A percentile compares a stretch with the other conserved stretches of the same genome.
phyloP scores from a whole-genome alignment of 2,888 invertebrate genomes.

The Ischnus inquisitorius region DNA sequence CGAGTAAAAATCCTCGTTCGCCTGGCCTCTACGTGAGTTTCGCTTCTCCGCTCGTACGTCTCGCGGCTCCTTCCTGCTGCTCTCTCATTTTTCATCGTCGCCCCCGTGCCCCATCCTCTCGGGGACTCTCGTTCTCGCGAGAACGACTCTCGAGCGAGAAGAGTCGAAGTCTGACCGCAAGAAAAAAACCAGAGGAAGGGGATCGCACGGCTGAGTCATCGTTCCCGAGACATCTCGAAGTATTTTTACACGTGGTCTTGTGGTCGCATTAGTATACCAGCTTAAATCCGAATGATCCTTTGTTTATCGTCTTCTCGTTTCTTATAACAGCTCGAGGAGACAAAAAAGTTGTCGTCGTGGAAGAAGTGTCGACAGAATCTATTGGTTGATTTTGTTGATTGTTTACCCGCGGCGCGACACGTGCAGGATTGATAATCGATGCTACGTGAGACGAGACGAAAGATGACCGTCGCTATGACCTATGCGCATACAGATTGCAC shows the following conservation, averaged over 20 bases:
- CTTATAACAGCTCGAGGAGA: neutral
- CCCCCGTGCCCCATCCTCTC: neutral
- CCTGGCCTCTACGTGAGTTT: conserved; percentile 28
- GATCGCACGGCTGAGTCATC: conserved; percentile 7
- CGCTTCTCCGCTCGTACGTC: conserved; percentile 6
- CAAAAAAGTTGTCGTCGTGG: neutral
- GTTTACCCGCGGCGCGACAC: conserved; percentile 2
- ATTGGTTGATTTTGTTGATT: neutral
- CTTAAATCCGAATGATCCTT: too few species aligned
- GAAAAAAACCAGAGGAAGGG: neutral
- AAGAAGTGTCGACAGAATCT: neutral
- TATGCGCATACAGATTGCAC: conserved; percentile 2
- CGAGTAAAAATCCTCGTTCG: conserved; percentile 44
- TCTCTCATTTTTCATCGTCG: neutral
- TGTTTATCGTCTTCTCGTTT: too few species aligned
- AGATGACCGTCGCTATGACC: conserved; percentile 17
- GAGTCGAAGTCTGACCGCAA: neutral
- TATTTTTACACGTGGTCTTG: neutral
- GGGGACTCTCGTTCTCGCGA: conserved; percentile 11
- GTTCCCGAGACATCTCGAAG: conserved; percentile 3
- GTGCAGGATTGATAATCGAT: conserved; percentile 13
- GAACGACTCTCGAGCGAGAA: neutral
- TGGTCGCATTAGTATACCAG: neutral
- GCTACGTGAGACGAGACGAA: conserved; percentile 10
- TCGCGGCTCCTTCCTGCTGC: conserved; percentile 3